A percentile compares a stretch with the other conserved stretches of the same genome.
Evolutionary conservation across 2,888 invertebrate genomes (phyloP).

Genomic region (Leucania comma): DNA sequence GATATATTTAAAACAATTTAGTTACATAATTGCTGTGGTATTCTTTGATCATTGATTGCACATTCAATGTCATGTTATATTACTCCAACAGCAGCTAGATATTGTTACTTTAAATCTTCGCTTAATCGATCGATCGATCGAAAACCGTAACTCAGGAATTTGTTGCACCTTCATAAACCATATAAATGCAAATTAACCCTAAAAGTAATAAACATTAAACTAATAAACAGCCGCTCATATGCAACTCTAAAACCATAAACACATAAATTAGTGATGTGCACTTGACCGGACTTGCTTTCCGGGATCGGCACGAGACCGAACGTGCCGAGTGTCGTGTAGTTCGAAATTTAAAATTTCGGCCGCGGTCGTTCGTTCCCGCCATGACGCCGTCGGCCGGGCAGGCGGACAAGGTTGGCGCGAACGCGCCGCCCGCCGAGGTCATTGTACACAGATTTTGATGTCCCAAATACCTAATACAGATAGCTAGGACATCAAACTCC

Average conservation of each 20-base stretch:
- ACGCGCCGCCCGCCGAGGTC: conserved; percentile 82
- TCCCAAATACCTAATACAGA: conserved; percentile 85
- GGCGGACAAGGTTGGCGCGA: conserved; percentile 84
- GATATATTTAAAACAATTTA: background rate
- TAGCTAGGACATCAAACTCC: conserved; percentile 67
- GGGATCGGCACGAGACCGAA: conserved; percentile 59
- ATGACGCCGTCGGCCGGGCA: conserved; percentile 69
- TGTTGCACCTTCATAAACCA: conserved; percentile 41
- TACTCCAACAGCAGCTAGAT: background rate
- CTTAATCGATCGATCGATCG: conserved; percentile 12
- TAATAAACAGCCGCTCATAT: conserved; percentile 46
- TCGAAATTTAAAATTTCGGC: conserved; percentile 71
- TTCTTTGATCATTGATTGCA: background rate
- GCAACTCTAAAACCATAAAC: conserved; percentile 59
- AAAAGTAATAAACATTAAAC: conserved; percentile 46
- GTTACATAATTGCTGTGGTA: background rate
- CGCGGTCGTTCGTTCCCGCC: conserved; percentile 69
- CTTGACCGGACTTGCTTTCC: conserved; percentile 63
- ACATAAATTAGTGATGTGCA: conserved; percentile 63
- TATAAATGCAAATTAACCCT: conserved; percentile 39
- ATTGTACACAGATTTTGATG: conserved; percentile 85
- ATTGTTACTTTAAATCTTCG: conserved; percentile 4
- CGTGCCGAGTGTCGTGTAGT: conserved; percentile 63
- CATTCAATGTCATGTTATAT: background rate
- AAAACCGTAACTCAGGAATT: conserved; percentile 21